Conservation (phyloP, 2,888 invertebrate genomes). For the Theristus sp. region DNA sequence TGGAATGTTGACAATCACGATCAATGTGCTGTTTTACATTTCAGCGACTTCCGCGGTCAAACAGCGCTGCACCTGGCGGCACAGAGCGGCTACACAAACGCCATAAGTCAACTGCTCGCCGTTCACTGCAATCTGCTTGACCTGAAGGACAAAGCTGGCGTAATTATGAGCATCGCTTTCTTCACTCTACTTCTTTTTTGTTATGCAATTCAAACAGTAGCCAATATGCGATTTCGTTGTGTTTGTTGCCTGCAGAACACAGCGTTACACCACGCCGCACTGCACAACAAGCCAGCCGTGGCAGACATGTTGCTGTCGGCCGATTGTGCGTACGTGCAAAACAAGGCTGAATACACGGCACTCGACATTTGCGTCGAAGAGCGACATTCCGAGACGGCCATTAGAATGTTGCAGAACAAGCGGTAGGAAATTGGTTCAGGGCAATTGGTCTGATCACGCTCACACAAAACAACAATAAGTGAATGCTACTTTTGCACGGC, state of each 20-base stretch:
- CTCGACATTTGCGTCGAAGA: conserved; percentile 75
- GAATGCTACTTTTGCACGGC: too few relatives aligned
- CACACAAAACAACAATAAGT: too few relatives aligned
- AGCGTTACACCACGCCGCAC: conserved; percentile 28
- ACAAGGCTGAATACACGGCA: conserved; percentile 59
- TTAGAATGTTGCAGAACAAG: conserved; percentile 54
- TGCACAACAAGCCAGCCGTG: conserved; percentile 19
- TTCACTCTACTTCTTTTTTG: too few relatives aligned
- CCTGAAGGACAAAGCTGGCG: conserved; percentile 39
- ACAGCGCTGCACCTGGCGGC: conserved; percentile 66
- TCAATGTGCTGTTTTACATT: too few relatives aligned
- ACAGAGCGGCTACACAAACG: conserved; percentile 58
- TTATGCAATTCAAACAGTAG: too few relatives aligned
- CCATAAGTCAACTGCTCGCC: conserved; percentile 57
- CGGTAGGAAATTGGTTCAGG: too few relatives aligned
- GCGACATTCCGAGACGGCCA: conserved; percentile 61
- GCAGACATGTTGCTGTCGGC: conserved; percentile 23
- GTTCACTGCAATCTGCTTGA: conserved; percentile 68
- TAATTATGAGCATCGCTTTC: too few relatives aligned
- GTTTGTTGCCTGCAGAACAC: conserved; percentile 30
- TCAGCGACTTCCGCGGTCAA: conserved; percentile 57
- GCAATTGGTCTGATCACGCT: too few relatives aligned
- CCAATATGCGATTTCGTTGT: too few relatives aligned
- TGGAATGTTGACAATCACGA: too few relatives aligned
- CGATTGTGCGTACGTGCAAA: conserved; percentile 30